Evolutionary conservation across 1,140 invertebrate species (phyloP), one percentile per base, ranked within the genome.

Genomic region (Branchinecta lynchi): DNA sequence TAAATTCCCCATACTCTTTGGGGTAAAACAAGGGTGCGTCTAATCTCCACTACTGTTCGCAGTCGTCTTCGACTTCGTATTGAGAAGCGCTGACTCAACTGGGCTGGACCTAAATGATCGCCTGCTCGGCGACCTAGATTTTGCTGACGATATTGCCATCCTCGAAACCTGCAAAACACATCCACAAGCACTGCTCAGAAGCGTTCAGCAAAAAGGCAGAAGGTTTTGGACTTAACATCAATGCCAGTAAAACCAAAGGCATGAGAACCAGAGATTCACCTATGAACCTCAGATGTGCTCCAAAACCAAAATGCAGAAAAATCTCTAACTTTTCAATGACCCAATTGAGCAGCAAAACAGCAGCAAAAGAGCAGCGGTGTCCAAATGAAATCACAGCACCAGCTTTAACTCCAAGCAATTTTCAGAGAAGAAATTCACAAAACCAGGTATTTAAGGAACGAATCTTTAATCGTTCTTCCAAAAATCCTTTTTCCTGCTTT

Each of bases 171-270:
- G 46, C 46, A 51, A 51, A 51, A 51, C 46, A 51, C 46, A n/a
- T 9, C 46, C 46, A 9, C 46, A 51, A n/a, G 46, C 9, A 51
- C n/a, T 51, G n/a, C 46, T 51, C 46, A 9, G 46, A 51, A 51
- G n/a, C n/a, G n/a, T 51, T 51, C 46, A 51, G n/a, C 46, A 51
- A 51, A 51, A 51, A 51, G 46, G n/a, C 46, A 51, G 46, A n/a
- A 9, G 46, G 46, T 9, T 51, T 51, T 51, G 46, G 46, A n/a
- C 46, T 51, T 51, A 51, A 51, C n/a, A n/a, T 51, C 46, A 51
- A 51, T 51, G 46, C n/a, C 46, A 51, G 46, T 51, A 51, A 51
- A 51, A 51, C 46, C 9, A 51, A 51, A 51, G 46, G 46, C 9
- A 51, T 51, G 46, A n/a, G 9, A n/a, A 51, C 46, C 9, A 51